Evolutionary conservation across 2,888 invertebrate genomes (phyloP).

Genomic region (Stratiomys singularior): DNA sequence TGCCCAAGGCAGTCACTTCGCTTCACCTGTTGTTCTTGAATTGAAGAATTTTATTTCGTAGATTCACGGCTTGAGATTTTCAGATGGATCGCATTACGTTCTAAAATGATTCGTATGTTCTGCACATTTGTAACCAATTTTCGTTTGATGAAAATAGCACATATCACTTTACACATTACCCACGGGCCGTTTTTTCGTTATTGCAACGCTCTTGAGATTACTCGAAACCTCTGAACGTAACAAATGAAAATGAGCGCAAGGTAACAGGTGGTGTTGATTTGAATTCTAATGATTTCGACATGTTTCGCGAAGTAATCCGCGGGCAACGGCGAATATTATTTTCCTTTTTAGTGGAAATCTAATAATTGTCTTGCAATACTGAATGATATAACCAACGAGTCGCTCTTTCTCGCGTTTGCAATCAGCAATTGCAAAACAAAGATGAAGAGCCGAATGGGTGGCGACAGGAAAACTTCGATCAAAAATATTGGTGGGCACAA

Average conservation of each 20-base stretch:
- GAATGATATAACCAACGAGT: too few species aligned
- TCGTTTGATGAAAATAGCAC: constrained; percentile 1
- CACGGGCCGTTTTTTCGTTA: neutral
- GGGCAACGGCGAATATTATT: too few species aligned
- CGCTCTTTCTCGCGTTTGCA: too few species aligned
- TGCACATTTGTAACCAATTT: neutral
- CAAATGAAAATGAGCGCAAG: neutral
- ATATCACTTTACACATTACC: constrained; percentile 7
- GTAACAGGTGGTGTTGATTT: neutral
- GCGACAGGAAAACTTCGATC: too few species aligned
- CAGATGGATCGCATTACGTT: constrained; percentile 34
- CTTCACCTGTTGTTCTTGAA: constrained; percentile 57
- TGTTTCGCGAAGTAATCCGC: too few species aligned
- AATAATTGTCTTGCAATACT: too few species aligned
- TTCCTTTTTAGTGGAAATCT: too few species aligned
- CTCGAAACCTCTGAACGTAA: neutral
- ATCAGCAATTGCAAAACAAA: too few species aligned
- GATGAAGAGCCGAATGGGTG: too few species aligned
- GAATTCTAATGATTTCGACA: too few species aligned
- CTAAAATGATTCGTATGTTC: constrained; percentile 24
- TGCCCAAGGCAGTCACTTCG: constrained; percentile 56
- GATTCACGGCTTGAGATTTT: constrained; percentile 47
- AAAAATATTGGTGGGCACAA: too few species aligned
- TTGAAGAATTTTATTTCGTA: constrained; percentile 56
- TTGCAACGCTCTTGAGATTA: neutral